Conservation (phyloP, 2,888 invertebrate species). For the Nectonema munidae region DNA sequence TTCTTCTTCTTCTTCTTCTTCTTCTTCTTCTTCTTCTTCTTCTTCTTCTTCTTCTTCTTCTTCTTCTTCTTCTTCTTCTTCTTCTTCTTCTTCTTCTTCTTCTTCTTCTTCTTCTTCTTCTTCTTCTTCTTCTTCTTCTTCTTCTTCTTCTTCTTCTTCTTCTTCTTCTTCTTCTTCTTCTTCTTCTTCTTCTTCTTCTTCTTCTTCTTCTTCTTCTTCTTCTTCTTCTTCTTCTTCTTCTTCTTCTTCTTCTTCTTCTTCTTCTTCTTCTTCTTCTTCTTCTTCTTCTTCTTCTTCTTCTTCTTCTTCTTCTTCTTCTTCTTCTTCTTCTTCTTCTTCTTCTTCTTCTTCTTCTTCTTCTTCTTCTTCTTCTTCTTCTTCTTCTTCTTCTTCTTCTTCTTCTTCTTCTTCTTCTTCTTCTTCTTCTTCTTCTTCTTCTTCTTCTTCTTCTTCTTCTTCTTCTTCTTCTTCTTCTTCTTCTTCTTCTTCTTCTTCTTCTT, state of each 20-base stretch:
- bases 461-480: slow-evolving; percentile 5
- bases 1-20: too few relatives aligned
- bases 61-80: too few relatives aligned
- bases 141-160: slow-evolving; percentile 5
- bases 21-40: too few relatives aligned
- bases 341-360: slow-evolving; percentile 5
- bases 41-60: too few relatives aligned
- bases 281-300: slow-evolving; percentile 5
- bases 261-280: slow-evolving; percentile 5
- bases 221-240: not conserved
- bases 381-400: slow-evolving; percentile 5
- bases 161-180: slow-evolving; percentile 5
- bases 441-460: slow-evolving; percentile 5
- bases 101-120: too few relatives aligned
- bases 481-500: slow-evolving; percentile 5
- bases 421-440: slow-evolving; percentile 5
- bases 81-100: too few relatives aligned
- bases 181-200: slow-evolving; percentile 5
- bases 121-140: slow-evolving; percentile 5
- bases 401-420: slow-evolving; percentile 5
- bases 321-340: slow-evolving; percentile 5
- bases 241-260: not conserved
- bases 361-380: slow-evolving; percentile 5
- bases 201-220: slow-evolving; percentile 5
- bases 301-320: slow-evolving; percentile 5